phyloP scores from a whole-genome alignment of 2,888 invertebrate genomes.

The Oxycera nigricornis region DNA sequence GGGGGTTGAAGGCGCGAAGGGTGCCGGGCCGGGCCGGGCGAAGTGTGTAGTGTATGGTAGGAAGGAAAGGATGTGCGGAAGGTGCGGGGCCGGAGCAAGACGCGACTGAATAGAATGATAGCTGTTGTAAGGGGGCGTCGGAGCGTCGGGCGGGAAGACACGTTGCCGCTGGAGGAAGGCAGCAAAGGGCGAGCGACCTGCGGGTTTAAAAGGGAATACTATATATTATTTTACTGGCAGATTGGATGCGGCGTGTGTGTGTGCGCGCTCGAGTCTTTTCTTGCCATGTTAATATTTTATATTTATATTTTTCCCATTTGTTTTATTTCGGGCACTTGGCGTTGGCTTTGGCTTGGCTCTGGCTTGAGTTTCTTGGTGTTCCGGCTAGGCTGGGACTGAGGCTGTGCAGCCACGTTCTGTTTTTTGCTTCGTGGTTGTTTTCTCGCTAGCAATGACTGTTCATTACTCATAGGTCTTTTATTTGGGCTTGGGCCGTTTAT shows the following conservation, averaged over 20 bases:
- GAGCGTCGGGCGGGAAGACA: not conserved
- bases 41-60: not conserved
- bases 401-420: constrained; percentile 8
- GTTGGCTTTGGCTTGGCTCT: not conserved
- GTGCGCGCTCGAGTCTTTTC: constrained; percentile 21
- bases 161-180: not conserved
- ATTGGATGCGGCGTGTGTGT: constrained; percentile 5
- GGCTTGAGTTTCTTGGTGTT: constrained; percentile 19
- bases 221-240: constrained; percentile 28
- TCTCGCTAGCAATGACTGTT: constrained; percentile 9
- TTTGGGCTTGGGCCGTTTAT: constrained; percentile 26
- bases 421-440: constrained; percentile 1
- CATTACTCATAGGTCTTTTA: constrained; percentile 27
- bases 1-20: too few relatives aligned
- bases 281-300: constrained; percentile 37
- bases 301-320: constrained; percentile 39
- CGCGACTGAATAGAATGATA: not conserved
- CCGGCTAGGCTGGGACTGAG: not conserved
- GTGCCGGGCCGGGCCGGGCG: not conserved
- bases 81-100: not conserved
- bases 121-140: not conserved
- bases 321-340: constrained; percentile 16
- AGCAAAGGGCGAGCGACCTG: not conserved
- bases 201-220: constrained; percentile 18
- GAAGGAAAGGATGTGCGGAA: not conserved